Conservation (phyloP, 2,797 vertebrate genomes). For the Podargus strigoides region DNA sequence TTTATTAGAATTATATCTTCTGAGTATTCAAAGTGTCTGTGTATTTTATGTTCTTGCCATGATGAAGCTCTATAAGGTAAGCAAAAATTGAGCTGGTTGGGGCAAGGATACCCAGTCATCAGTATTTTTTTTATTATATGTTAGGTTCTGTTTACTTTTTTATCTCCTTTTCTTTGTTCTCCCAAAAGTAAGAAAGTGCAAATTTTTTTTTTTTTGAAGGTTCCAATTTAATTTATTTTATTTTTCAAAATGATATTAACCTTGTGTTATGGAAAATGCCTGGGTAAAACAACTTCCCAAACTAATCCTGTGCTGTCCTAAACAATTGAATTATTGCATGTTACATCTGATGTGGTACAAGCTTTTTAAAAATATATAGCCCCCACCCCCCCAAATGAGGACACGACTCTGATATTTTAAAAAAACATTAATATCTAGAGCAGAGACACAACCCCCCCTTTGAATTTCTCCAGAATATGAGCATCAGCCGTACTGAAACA, state of each 20-base stretch:
- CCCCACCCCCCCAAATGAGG: too few relatives aligned
- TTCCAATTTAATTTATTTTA: neutral
- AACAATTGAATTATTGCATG: neutral
- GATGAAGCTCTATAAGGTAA: neutral
- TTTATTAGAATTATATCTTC: neutral
- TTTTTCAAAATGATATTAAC: neutral
- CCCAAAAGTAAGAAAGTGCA: neutral
- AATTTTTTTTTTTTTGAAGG: fast-evolving
- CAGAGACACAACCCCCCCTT: neutral
- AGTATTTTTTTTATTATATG: neutral
- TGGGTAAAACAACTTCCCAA: neutral
- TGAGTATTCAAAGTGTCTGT: neutral
- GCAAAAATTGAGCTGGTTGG: neutral
- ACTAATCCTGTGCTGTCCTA: neutral
- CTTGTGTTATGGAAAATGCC: neutral
- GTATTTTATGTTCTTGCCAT: neutral
- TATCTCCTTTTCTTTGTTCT: neutral
- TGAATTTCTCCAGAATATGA: neutral
- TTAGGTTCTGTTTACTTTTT: neutral
- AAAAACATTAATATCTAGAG: neutral
- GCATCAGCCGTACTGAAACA: neutral
- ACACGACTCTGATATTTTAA: neutral
- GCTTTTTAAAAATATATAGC: too few relatives aligned
- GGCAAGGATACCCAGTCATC: neutral
- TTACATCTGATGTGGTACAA: neutral